Conservation (phyloP, 1,140 invertebrate species). For the Drosophila kohkoa region DNA sequence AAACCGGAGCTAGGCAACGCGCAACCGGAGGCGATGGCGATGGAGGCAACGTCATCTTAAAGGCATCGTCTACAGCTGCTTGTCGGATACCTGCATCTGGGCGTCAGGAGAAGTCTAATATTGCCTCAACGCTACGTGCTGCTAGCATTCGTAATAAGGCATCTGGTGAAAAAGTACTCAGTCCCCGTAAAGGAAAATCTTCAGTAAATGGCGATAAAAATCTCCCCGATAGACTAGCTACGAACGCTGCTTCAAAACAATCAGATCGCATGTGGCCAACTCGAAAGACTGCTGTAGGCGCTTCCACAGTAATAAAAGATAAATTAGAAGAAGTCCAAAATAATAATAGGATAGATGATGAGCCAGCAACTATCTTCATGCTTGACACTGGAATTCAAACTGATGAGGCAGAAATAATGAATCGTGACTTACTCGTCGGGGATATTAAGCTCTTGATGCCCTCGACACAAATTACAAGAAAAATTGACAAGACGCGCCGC, state of each 20-base stretch:
- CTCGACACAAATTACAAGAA: conserved; percentile 43
- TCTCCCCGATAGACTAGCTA: neutral
- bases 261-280: conserved; percentile 23
- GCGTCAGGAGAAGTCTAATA: conserved; percentile 58
- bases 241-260: conserved; percentile 12
- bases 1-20: conserved; percentile 48
- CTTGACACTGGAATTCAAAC: conserved; percentile 69
- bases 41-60: conserved; percentile 60
- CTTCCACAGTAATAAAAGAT: conserved; percentile 14
- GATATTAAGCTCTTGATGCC: conserved; percentile 59
- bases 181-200: conserved; percentile 1
- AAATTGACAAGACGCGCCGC: conserved; percentile 48
- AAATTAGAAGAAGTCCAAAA: neutral
- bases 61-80: neutral
- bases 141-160: conserved; percentile 39
- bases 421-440: conserved; percentile 63
- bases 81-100: neutral
- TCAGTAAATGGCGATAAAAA: neutral
- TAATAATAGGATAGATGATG: neutral
- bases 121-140: conserved; percentile 62
- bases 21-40: conserved; percentile 59
- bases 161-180: conserved; percentile 6
- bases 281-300: conserved; percentile 22
- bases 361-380: neutral
- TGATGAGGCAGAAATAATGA: conserved; percentile 70